Conservation (phyloP, 2,888 invertebrate species). For the Drosophila mimetica region DNA sequence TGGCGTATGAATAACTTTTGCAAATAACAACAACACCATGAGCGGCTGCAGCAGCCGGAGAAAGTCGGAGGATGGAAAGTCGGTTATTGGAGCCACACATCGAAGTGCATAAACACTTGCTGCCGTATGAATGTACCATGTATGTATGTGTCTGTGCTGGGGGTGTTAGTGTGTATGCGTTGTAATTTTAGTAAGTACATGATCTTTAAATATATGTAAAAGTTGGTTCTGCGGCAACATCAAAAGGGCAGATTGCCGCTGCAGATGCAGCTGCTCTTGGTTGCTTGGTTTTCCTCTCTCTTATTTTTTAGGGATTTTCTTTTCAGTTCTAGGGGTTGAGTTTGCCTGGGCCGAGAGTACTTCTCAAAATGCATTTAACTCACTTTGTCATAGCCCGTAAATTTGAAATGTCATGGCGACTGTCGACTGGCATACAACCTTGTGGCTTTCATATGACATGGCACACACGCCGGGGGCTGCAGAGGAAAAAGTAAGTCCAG, state of each 20-base stretch:
- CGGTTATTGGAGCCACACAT: constrained; percentile 41
- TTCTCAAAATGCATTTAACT: constrained; percentile 76
- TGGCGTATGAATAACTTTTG: constrained; percentile 60
- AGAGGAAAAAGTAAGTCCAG: constrained; percentile 10
- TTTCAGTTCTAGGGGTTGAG: constrained; percentile 13
- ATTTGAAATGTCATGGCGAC: constrained; percentile 77
- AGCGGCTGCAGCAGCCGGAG: constrained; percentile 16
- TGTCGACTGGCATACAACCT: constrained; percentile 68
- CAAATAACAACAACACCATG: constrained; percentile 45
- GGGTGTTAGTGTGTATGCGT: constrained; percentile 22
- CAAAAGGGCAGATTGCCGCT: constrained; percentile 48
- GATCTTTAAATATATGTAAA: constrained; percentile 54
- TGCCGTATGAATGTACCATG: background rate
- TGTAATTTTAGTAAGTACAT: constrained; percentile 56
- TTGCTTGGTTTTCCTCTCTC: background rate
- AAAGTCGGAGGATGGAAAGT: constrained; percentile 26
- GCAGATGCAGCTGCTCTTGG: constrained; percentile 4
- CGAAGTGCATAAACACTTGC: constrained; percentile 52
- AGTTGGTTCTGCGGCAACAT: constrained; percentile 38
- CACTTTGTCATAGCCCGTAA: constrained; percentile 78
- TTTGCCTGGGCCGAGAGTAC: constrained; percentile 43
- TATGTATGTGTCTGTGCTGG: background rate
- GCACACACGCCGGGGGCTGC: constrained; percentile 37
- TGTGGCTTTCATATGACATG: constrained; percentile 69
- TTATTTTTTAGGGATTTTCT: constrained; percentile 44